Evolutionary conservation across 1,140 invertebrate genomes (phyloP), one percentile per base, ranked within the genome.

Genomic region (Pogonus chalceus): DNA sequence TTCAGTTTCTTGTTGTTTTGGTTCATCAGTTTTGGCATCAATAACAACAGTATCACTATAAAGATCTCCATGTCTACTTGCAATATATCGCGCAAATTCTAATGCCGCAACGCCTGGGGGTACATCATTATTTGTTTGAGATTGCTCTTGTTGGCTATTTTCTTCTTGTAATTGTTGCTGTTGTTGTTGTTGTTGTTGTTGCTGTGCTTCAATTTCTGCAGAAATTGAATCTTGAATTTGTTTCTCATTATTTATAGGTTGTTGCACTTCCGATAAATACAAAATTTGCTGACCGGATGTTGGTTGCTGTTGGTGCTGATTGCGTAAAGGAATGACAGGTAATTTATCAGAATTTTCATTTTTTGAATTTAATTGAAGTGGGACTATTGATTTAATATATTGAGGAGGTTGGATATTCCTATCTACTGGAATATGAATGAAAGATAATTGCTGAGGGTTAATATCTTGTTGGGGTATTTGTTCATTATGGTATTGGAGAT

Each of bases 31-130:
- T 48, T 56, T 48, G 20, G 63, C 62, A 26, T 65, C 62, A n/a
- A 67, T 54, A 18, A 62, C 51, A 24, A 65, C 57, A 47, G 60
- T 43, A 52, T 65, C 63, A 21, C 63, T 62, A 18, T 43, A 9
- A 9, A 43, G 9, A 18, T 43, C 18, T 12, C 18, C 18, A 31
- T 43, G 37, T 43, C 37, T 43, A 18, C 37, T 43, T 10, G 37
- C 18, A 43, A 43, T 43, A 16, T 43, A 43, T 18, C 37, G 9
- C 3, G 18, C 18, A 43, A 43, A 43, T 12, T 43, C 37, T 4
- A 43, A 18, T 12, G 37, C 37, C 18, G 37, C 9, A 12, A 18
- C 37, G 4, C 37, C 37, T 10, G 37, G 37, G 3, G 18, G 9
- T 12, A 9, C 37, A 12, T 12, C 18, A 12, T 18, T 18, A 4